phyloP scores from a whole-genome alignment of 2,888 invertebrate genomes.

The Acleris cristana region DNA sequence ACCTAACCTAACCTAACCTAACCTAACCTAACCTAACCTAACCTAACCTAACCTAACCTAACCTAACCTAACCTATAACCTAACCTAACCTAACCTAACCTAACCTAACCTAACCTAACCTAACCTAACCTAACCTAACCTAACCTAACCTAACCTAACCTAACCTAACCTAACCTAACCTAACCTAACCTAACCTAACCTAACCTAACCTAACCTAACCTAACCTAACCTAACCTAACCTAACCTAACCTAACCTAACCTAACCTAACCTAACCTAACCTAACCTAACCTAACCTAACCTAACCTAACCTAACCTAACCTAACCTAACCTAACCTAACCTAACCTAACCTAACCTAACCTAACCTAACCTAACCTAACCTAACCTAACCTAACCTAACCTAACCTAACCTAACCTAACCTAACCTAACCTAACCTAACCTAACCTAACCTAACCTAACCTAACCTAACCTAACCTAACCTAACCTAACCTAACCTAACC shows the following conservation, averaged over 20 bases:
- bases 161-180: slow-evolving; percentile 5
- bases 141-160: slow-evolving; percentile 5
- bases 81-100: slow-evolving; percentile 5
- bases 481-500: slow-evolving; percentile 5
- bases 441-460: slow-evolving; percentile 5
- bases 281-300: slow-evolving; percentile 5
- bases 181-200: slow-evolving; percentile 5
- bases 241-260: slow-evolving; percentile 5
- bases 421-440: slow-evolving; percentile 5
- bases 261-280: slow-evolving; percentile 5
- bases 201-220: slow-evolving; percentile 5
- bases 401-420: slow-evolving; percentile 5
- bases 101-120: slow-evolving; percentile 5
- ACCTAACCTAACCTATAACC: not conserved
- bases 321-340: slow-evolving; percentile 5
- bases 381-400: slow-evolving; percentile 5
- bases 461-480: slow-evolving; percentile 5
- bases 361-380: slow-evolving; percentile 5
- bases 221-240: slow-evolving; percentile 5
- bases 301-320: slow-evolving; percentile 5
- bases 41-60: slow-evolving; percentile 5
- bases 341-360: slow-evolving; percentile 5
- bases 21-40: slow-evolving; percentile 5
- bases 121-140: slow-evolving; percentile 5
- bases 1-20: slow-evolving; percentile 5